Evolutionary conservation across 1,140 invertebrate species (phyloP).

Genomic region (Hydropsyche tenuis): DNA sequence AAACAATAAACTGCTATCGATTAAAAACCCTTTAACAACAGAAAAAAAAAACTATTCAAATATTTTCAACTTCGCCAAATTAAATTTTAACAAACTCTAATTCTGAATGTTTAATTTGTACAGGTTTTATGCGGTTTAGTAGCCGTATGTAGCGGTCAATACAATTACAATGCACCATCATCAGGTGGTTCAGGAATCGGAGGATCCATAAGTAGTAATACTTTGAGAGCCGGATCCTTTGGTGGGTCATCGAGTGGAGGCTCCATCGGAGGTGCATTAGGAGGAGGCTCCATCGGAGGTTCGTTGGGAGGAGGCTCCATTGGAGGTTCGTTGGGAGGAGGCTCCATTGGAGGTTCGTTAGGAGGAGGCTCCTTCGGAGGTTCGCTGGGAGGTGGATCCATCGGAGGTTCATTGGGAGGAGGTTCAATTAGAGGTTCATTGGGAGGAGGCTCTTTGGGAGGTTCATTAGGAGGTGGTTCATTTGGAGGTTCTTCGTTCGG

Average conservation of each 20-base stretch:
- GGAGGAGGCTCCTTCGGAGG: not conserved
- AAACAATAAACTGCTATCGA: too few species aligned
- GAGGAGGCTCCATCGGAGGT: not conserved
- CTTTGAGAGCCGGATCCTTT: not conserved
- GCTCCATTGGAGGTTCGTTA: not conserved
- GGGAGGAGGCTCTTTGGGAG: not conserved
- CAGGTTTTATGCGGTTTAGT: slow-evolving; percentile 32
- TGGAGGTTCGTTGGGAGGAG: not conserved
- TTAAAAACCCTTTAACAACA: too few species aligned
- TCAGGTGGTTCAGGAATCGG: not conserved
- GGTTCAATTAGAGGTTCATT: not conserved
- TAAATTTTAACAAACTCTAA: too few species aligned
- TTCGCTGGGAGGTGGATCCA: not conserved
- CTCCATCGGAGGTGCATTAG: not conserved
- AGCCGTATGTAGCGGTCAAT: slow-evolving; percentile 17
- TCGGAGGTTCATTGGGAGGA: not conserved
- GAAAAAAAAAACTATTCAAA: too few species aligned
- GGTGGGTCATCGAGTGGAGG: not conserved
- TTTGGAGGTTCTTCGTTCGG: not conserved
- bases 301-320: not conserved
- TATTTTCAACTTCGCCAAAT: too few species aligned
- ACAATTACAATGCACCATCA: slow-evolving; percentile 38
- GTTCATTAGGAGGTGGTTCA: not conserved
- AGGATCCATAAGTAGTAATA: not conserved
- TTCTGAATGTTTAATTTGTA: not conserved